phyloP scores from a whole-genome alignment of 2,888 invertebrate species.

The Leptura quadrifasciata region DNA sequence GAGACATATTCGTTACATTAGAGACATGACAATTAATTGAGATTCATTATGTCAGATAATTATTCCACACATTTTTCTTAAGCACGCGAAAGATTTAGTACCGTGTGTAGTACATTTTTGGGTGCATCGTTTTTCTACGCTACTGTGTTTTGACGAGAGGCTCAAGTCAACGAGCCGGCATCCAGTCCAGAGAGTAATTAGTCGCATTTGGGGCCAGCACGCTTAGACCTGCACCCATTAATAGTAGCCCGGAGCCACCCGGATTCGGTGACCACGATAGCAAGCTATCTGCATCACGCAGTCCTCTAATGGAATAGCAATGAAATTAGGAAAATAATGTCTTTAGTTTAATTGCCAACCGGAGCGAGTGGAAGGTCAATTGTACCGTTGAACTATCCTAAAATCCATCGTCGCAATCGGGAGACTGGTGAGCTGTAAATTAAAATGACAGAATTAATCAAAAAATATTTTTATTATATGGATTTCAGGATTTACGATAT shows the following conservation, averaged over 20 bases:
- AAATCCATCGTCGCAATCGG: neutral
- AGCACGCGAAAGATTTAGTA: neutral
- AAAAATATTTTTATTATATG: neutral
- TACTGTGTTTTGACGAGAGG: slow-evolving; percentile 34
- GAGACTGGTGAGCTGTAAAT: slow-evolving; percentile 39
- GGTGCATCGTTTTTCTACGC: slow-evolving; percentile 9
- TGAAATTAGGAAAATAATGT: slow-evolving; percentile 75
- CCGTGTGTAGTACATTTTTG: neutral
- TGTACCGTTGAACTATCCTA: slow-evolving; percentile 33
- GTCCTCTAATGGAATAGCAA: slow-evolving; percentile 74
- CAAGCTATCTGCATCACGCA: slow-evolving; percentile 73
- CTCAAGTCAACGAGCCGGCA: slow-evolving; percentile 42
- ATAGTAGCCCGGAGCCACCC: slow-evolving; percentile 65
- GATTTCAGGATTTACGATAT: neutral
- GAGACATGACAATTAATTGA: no score
- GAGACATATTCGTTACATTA: no score
- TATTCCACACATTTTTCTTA: neutral
- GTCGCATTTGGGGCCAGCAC: slow-evolving; percentile 61
- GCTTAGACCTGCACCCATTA: slow-evolving; percentile 59
- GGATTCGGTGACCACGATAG: slow-evolving; percentile 63
- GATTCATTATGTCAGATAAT: no score
- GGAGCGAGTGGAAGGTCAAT: slow-evolving; percentile 42
- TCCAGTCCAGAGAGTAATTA: slow-evolving; percentile 57
- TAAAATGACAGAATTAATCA: neutral
- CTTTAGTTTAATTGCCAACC: slow-evolving; percentile 73